These are phyloP conservation scores for Ptilorrhoa leucosticta DNA, from an alignment of 2,113 vertebrate species.

Conservation along the genomic window DNA sequence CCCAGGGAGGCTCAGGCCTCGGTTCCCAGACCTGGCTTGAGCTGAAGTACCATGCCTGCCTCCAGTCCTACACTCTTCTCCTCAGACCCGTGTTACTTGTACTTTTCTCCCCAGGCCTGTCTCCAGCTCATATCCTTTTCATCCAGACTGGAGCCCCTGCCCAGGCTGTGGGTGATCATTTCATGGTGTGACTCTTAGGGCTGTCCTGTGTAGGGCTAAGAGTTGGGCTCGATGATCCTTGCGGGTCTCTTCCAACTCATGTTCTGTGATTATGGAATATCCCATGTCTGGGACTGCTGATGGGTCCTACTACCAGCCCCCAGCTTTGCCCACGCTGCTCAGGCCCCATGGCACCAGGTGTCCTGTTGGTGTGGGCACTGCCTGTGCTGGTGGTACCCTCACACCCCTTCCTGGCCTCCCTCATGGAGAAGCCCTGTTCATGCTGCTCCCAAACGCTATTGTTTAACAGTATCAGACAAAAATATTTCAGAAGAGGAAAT, in stretches of 20 bases:
- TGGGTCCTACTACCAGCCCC: not conserved
- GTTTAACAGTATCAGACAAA: not conserved
- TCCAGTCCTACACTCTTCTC: not conserved
- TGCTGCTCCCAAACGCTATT: not conserved
- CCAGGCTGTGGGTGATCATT: not conserved
- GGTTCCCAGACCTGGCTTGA: not conserved
- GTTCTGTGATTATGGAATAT: not conserved
- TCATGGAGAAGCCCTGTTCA: rapidly evolving
- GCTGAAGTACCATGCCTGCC: not conserved
- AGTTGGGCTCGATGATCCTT: not conserved
- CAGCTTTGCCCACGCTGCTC: too few relatives aligned
- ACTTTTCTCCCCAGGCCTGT: not conserved
- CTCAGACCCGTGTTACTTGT: rapidly evolving
- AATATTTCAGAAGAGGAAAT: not conserved
- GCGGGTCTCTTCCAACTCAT: not conserved
- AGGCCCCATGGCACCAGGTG: not conserved
- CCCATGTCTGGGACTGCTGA: not conserved
- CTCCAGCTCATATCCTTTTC: not conserved
- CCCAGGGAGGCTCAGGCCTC: not conserved
- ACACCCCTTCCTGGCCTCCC: not conserved
- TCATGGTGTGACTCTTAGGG: not conserved
- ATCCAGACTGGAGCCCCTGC: not conserved
- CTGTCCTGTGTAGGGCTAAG: not conserved
- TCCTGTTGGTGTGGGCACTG: not conserved
- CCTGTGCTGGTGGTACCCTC: not conserved